A percentile compares a stretch with the other conserved stretches of the same genome.
These are phyloP conservation scores for Himalopsyche tibetana DNA, from an alignment of 2,888 invertebrate species.

Conservation along the genomic window DNA sequence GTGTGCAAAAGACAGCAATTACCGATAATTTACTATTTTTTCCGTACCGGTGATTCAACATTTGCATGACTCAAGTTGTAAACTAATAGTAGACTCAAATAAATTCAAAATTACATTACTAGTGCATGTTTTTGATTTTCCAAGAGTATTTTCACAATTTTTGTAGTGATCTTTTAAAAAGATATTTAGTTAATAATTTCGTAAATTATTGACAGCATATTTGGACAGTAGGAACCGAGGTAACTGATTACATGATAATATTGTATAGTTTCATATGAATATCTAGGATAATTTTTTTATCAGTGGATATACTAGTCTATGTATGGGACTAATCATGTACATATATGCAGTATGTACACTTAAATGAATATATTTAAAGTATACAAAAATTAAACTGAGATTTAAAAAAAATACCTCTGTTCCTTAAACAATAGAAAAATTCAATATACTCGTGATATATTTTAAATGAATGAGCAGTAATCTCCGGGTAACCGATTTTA, in stretches of 20 bases:
- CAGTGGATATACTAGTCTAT: too few relatives aligned
- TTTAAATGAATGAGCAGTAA: background rate
- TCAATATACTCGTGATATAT: background rate
- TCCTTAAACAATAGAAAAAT: background rate
- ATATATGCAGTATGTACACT: background rate
- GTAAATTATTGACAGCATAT: background rate
- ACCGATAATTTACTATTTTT: background rate
- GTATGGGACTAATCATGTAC: background rate
- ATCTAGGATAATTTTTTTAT: background rate
- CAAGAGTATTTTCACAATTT: background rate
- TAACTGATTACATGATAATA: too few relatives aligned
- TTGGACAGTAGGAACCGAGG: background rate
- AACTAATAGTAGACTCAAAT: background rate
- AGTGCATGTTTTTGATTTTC: background rate
- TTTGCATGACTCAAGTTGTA: background rate
- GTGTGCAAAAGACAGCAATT: background rate
- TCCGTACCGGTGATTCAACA: background rate
- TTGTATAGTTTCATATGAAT: background rate
- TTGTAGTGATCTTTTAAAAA: background rate
- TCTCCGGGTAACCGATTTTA: background rate
- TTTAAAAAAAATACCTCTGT: background rate
- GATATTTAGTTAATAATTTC: background rate
- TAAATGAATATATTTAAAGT: too few relatives aligned
- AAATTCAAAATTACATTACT: conserved; percentile 2
- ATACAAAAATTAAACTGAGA: too few relatives aligned